Base-by-base conservation (phyloP, 2,888 invertebrate species). In the Dasysyrphus tricinctus region DNA sequence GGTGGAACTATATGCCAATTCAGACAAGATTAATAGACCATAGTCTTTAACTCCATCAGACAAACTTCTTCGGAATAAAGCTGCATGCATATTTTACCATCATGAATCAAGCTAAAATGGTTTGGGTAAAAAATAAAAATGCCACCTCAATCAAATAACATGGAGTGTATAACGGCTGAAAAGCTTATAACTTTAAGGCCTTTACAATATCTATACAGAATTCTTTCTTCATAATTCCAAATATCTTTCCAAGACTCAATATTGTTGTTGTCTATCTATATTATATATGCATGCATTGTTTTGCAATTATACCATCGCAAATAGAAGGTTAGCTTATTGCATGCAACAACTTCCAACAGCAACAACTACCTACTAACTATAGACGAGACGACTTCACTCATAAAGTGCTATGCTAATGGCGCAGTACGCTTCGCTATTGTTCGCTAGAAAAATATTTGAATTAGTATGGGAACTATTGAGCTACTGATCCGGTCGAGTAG, bases 401-500 rank as follows among this genome's bases (percentile, higher is more conserved):
- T 47, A 49, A 76, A 67, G 72, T 63, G 63, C 47, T 72, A 61
- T 42, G 61, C 59, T 80, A 63, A 78, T 77, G 59, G 49, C 77
- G 76, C 61, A 74, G 73, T 74, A 77, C 49, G 42, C 44, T 69
- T 47, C 29, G 37, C 74, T 76, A 80, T 59, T 51, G 72, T 59
- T 32, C 19, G n/a, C 12, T 57, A 34, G 59, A 39, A 49, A 37
- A 73, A 76, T 76, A 24, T 74, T 75, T 70, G 56, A 75, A 63
- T 78, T 44, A 56, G 57, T 78, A 73, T 83, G 82, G 42, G 78
- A 83, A 78, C 67, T 74, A 74, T 80, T 65, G 37, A 84, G 70
- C 69, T 70, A 70, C 54, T 76, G 80, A 80, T 84, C 83, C 83
- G 83, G 75, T 84, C 70, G 79, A 79, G 70, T 84, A 75, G 56